A percentile compares a stretch with the other conserved stretches of the same genome.
phyloP scores from a whole-genome alignment of 2,888 invertebrate genomes.

The Mellilla xanthometata region DNA sequence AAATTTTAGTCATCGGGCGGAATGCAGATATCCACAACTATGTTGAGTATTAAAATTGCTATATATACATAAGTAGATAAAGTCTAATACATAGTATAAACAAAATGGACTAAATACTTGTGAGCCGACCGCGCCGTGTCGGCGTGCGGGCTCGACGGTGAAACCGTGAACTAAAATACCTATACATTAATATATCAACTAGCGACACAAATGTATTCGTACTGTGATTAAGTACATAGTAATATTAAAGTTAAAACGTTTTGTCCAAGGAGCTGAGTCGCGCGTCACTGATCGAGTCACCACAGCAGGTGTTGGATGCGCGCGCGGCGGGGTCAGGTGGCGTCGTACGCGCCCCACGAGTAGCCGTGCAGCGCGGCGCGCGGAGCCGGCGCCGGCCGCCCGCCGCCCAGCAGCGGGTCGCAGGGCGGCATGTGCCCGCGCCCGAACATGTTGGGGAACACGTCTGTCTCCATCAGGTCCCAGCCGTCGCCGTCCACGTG shows the following conservation, averaged over 20 bases:
- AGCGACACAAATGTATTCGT: constrained; percentile 67
- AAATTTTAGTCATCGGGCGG: constrained; percentile 82
- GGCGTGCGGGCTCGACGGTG: constrained; percentile 55
- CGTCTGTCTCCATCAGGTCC: constrained; percentile 70
- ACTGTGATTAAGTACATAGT: constrained; percentile 70
- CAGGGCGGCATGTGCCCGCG: constrained; percentile 80
- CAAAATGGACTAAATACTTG: constrained; percentile 63
- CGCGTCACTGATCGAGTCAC: too few species aligned
- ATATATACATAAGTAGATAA: constrained; percentile 81
- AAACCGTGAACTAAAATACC: constrained; percentile 56
- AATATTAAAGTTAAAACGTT: constrained; percentile 44
- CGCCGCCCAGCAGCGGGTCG: constrained; percentile 89
- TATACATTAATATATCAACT: constrained; percentile 58
- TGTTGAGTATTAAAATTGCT: constrained; percentile 79
- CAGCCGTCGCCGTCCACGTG: constrained; percentile 77
- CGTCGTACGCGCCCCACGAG: constrained; percentile 91
- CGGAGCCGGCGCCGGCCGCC: constrained; percentile 82
- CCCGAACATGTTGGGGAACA: constrained; percentile 72
- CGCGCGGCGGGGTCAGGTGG: constrained; percentile 69
- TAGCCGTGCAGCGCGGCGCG: constrained; percentile 85
- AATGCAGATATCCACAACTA: constrained; percentile 84
- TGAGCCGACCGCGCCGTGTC: constrained; percentile 60
- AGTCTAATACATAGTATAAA: constrained; percentile 69
- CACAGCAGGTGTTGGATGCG: constrained; percentile 11
- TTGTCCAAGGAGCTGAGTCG: too few species aligned